Base-by-base conservation (phyloP, 2,888 invertebrate species). In the Sussaba pulchella region DNA sequence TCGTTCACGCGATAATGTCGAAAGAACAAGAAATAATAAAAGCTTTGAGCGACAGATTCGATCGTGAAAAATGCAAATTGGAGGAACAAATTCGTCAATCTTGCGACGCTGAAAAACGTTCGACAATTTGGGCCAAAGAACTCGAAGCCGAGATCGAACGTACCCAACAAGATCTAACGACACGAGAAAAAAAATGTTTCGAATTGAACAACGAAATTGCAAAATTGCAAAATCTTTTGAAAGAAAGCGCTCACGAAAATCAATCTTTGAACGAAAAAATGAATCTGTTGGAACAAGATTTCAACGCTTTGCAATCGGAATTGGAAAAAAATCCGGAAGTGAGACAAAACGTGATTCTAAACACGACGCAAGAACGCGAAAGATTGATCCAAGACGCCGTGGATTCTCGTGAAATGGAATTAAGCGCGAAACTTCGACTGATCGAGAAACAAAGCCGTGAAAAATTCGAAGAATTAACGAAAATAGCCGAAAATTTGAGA, bases 91-190 rank as follows among this genome's bases (percentile, higher is more conserved):
- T 85, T 12, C 84, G 85, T 6, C 88, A 91, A 43, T 84, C 86
- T 8, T 70, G 80, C 0, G 88, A 91, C 64, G 83, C 85, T 0
- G 89, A 89, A 52, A 91, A 89, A 73, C 86, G 88, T 2, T 73
- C 84, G 0, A 83, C 61, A 0, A 8, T 69, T 5, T 91, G 90
- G 91, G 85, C 86, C 0, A 88, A 88, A 39, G 86, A 89, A 39
- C 54, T 92, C n/a, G 92, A 92, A 77, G 67, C 71, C 2, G 92
- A 92, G 6, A 85, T 88, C 41, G 91, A 91, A 19, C 89, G 87
- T 50, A 74, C 88, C 1, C 90, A 91, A 31, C 63, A 59, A 0
- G 89, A 92, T n/a, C 45, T 91, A 2, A 76, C 82, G 0, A 73
- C 84, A 8, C 82, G 85, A 36, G 90, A 91, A 64, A 39, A 63